phyloP scores from a whole-genome alignment of 2,797 vertebrate species.

The Oreochromis grahami region DNA sequence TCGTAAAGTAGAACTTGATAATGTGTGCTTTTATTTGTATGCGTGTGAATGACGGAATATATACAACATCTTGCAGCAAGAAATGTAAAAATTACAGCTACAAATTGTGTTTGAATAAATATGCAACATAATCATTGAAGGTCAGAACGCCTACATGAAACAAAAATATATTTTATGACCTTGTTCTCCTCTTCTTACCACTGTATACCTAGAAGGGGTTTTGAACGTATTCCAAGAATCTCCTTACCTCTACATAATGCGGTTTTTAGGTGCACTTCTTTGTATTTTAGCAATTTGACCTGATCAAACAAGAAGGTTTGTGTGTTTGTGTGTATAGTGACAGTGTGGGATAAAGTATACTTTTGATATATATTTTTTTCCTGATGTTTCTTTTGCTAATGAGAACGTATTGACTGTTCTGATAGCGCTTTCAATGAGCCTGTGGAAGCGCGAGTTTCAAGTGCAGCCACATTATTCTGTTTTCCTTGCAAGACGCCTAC shows the following conservation, averaged over 20 bases:
- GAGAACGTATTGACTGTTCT: constrained; percentile 55
- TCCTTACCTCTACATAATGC: not conserved
- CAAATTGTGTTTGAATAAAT: not conserved
- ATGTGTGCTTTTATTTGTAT: not conserved
- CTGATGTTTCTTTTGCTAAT: constrained; percentile 44
- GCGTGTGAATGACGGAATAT: not conserved
- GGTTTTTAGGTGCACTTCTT: not conserved
- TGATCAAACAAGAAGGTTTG: not conserved
- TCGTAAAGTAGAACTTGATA: not conserved
- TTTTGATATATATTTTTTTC: constrained; percentile 15
- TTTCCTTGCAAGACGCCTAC: constrained; percentile 64
- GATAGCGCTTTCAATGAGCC: constrained; percentile 32
- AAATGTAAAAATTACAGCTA: not conserved
- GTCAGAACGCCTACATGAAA: not conserved
- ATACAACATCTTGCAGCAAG: not conserved
- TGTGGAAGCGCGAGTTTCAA: constrained; percentile 40
- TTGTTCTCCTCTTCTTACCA: not conserved
- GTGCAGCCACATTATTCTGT: constrained; percentile 63
- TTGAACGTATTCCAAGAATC: not conserved
- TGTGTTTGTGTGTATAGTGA: not conserved
- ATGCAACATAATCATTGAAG: not conserved
- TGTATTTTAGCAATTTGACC: constrained; percentile 1
- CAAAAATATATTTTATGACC: not conserved
- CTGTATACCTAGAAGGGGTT: not conserved
- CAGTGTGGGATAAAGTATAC: not conserved